Conservation (phyloP, 1,140 invertebrate species). For the Hycleus cichorii region DNA sequence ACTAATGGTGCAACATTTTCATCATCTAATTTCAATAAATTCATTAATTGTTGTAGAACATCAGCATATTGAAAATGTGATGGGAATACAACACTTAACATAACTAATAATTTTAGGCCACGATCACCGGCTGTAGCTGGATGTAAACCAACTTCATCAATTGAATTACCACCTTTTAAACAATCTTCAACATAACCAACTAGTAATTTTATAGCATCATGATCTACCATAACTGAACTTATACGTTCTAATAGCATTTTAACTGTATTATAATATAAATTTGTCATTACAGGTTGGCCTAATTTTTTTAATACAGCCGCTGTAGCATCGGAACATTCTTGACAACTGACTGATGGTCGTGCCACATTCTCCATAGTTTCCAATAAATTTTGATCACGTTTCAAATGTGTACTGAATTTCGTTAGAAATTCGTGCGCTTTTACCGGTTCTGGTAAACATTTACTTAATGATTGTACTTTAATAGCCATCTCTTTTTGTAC, state of each 20-base stretch:
- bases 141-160: conserved; percentile 70
- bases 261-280: conserved; percentile 91
- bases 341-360: conserved; percentile 79
- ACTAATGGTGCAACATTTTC: conserved; percentile 76
- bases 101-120: conserved; percentile 72
- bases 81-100: conserved; percentile 85
- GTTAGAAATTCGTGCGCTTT: conserved; percentile 88
- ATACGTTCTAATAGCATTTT: conserved; percentile 87
- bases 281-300: conserved; percentile 88
- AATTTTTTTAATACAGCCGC: conserved; percentile 85
- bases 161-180: conserved; percentile 57
- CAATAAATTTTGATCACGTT: conserved; percentile 68
- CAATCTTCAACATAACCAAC: conserved; percentile 64
- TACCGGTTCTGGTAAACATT: conserved; percentile 84
- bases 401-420: conserved; percentile 79
- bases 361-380: conserved; percentile 80
- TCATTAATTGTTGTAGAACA: conserved; percentile 70
- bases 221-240: conserved; percentile 92
- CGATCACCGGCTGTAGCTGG: conserved; percentile 73
- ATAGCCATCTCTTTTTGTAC: conserved; percentile 57
- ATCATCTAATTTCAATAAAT: conserved; percentile 71
- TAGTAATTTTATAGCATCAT: conserved; percentile 69
- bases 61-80: conserved; percentile 84
- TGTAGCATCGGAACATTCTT: conserved; percentile 79
- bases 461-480: conserved; percentile 32